phyloP scores from a whole-genome alignment of 2,113 vertebrate genomes.

The Fregetta grallaria region DNA sequence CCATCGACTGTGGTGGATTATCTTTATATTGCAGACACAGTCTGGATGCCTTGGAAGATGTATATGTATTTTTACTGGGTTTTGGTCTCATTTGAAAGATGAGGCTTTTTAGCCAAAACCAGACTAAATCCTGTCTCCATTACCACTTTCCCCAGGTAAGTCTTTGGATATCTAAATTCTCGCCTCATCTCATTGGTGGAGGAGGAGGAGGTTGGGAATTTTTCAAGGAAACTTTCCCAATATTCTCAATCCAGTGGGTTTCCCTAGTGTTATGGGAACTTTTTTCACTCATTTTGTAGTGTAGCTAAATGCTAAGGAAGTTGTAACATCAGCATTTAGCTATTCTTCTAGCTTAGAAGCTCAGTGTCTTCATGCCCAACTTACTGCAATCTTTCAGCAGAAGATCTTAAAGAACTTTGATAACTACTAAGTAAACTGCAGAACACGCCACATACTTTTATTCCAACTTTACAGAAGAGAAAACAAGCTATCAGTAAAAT shows the following conservation, averaged over 20 bases:
- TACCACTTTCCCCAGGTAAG: neutral
- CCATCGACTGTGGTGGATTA: accelerated
- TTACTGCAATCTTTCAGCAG: neutral
- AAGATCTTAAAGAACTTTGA: neutral
- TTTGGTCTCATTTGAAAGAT: neutral
- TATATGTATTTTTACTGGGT: neutral
- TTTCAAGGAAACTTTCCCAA: neutral
- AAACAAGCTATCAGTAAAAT: neutral
- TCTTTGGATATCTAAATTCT: neutral
- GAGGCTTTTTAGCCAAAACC: neutral
- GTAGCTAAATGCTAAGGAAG: neutral
- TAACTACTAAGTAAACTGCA: neutral
- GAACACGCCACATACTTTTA: neutral
- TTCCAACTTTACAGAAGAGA: neutral
- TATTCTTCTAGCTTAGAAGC: neutral
- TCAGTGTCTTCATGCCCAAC: neutral
- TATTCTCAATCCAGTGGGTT: neutral
- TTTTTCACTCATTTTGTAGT: neutral
- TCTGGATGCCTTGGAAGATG: neutral
- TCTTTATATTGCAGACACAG: neutral
- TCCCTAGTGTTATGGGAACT: neutral
- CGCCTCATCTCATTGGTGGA: neutral
- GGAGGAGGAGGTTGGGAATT: neutral
- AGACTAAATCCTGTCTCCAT: neutral
- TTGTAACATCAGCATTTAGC: neutral